Evolutionary conservation across 2,888 invertebrate species (phyloP).

Genomic region (Leuctra nigra): DNA sequence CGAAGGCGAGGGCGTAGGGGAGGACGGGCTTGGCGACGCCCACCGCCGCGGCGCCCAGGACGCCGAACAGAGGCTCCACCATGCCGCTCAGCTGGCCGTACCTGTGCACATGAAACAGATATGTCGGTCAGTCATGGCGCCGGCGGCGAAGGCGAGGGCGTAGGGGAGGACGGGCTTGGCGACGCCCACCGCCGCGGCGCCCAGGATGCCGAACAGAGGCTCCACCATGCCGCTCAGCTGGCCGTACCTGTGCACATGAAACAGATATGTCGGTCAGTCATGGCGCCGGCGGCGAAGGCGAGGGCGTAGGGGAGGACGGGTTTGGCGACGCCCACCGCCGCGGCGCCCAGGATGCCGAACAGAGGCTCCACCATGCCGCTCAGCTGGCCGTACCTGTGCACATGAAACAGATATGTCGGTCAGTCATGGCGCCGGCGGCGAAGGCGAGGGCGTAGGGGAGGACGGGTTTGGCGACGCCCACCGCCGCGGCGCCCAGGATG

Average conservation of each 20-base stretch:
- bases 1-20: constrained; percentile 93
- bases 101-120: too few species aligned
- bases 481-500: constrained; percentile 81
- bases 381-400: constrained; percentile 85
- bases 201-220: constrained; percentile 89
- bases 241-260: constrained; percentile 77
- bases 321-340: constrained; percentile 76
- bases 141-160: constrained; percentile 91
- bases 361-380: constrained; percentile 98
- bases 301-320: constrained; percentile 91
- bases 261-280: too few species aligned
- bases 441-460: constrained; percentile 94
- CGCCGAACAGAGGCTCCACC: constrained; percentile 96
- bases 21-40: constrained; percentile 77
- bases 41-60: constrained; percentile 84
- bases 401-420: too few species aligned
- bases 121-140: too few species aligned
- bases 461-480: constrained; percentile 74
- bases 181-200: constrained; percentile 78
- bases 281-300: constrained; percentile 91
- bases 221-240: constrained; percentile 98
- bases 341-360: constrained; percentile 87
- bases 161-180: constrained; percentile 89
- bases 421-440: constrained; percentile 95
- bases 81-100: constrained; percentile 97